phyloP scores from a whole-genome alignment of 2,113 vertebrate species.

The Periophthalmodon schlosseri region DNA sequence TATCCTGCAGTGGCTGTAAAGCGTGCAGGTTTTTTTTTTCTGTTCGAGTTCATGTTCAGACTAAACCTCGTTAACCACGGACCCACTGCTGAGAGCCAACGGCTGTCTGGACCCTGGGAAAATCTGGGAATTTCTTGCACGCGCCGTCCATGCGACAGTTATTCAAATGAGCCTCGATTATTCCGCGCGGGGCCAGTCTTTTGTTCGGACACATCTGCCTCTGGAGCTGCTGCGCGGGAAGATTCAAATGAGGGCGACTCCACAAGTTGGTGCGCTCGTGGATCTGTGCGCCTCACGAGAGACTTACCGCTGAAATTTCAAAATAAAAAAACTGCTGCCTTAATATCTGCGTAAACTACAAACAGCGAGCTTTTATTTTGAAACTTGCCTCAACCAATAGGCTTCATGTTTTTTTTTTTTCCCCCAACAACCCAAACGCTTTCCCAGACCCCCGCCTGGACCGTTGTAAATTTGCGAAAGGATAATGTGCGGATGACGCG shows the following conservation, averaged over 20 bases:
- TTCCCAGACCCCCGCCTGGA: not conserved
- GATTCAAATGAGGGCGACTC: constrained; percentile 54
- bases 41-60: not conserved
- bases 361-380: not conserved
- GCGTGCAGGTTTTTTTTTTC: not conserved
- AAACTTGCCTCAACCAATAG: not conserved
- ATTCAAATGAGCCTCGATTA: constrained; percentile 79
- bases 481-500: constrained; percentile 1
- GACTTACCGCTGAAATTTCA: not conserved
- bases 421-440: not conserved
- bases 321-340: not conserved
- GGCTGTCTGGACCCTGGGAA: constrained; percentile 65
- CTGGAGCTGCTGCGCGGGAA: constrained; percentile 57
- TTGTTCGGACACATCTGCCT: constrained; percentile 73
- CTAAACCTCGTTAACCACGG: not conserved
- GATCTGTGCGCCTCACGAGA: no score
- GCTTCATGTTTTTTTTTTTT: not conserved
- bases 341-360: not conserved
- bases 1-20: not conserved
- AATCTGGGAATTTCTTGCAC: constrained; percentile 72
- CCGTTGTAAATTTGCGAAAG: constrained; percentile 2
- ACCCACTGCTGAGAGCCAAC: constrained; percentile 48
- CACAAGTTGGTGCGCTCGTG: constrained; percentile 2
- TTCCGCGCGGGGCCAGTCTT: constrained; percentile 57
- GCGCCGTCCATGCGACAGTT: constrained; percentile 81